Conservation (phyloP, 2,888 invertebrate genomes). For the Drosophila greeni region DNA sequence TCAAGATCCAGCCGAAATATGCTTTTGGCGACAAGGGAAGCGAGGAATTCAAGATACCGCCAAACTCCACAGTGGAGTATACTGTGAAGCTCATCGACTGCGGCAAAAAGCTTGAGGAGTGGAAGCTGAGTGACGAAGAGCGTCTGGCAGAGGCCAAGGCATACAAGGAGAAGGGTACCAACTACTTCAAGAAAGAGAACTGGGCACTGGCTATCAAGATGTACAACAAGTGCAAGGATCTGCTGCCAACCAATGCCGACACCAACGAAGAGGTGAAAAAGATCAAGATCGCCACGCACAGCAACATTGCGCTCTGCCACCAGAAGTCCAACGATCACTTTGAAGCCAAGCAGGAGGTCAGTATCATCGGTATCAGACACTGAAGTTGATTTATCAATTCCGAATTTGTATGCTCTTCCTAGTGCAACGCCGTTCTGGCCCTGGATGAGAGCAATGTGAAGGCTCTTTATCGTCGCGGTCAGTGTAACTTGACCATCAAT, state of each 20-base stretch:
- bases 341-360: conserved; percentile 85
- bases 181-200: conserved; percentile 90
- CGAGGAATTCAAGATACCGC: conserved; percentile 85
- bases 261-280: conserved; percentile 79
- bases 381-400: background rate
- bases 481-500: conserved; percentile 86
- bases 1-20: conserved; percentile 87
- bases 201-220: conserved; percentile 89
- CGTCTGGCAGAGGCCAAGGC: conserved; percentile 89
- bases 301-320: conserved; percentile 91
- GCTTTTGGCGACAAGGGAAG: conserved; percentile 88
- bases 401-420: background rate
- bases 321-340: conserved; percentile 84
- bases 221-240: conserved; percentile 85
- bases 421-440: conserved; percentile 86
- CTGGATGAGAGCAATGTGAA: conserved; percentile 90
- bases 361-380: background rate
- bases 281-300: conserved; percentile 84
- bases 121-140: conserved; percentile 89
- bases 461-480: conserved; percentile 92
- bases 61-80: conserved; percentile 89
- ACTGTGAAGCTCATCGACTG: conserved; percentile 89
- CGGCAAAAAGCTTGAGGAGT: conserved; percentile 89
- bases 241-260: conserved; percentile 75
- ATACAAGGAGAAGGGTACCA: conserved; percentile 94